Evolutionary conservation across 1,140 invertebrate species (phyloP).

Genomic region (Oedothorax gibbosus): DNA sequence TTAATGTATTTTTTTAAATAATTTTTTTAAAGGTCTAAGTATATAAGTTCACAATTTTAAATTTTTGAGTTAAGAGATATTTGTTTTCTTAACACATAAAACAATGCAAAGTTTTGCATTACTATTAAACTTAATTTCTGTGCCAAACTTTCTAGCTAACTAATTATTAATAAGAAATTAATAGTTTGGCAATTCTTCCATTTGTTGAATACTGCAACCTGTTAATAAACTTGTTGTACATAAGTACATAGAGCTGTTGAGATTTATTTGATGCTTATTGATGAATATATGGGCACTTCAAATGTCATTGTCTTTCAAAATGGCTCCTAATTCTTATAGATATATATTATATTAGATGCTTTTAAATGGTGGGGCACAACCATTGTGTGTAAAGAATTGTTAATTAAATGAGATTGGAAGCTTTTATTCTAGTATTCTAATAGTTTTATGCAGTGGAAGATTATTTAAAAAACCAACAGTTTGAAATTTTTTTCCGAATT

Average conservation of each 20-base stretch:
- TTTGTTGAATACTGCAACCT: neutral
- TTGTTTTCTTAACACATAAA: no score
- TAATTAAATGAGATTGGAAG: no score
- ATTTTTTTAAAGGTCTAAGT: no score
- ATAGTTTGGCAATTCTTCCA: no score
- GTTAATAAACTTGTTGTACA: neutral
- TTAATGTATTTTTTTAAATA: no score
- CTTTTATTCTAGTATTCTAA: no score
- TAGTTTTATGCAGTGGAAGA: neutral
- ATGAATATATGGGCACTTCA: neutral
- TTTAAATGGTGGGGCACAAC: constrained; percentile 29
- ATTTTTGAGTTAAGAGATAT: no score
- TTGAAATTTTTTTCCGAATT: neutral
- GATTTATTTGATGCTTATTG: neutral
- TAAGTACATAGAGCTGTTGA: constrained; percentile 3
- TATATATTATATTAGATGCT: constrained; percentile 24
- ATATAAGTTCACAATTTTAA: no score
- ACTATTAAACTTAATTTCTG: no score
- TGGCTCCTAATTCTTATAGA: neutral
- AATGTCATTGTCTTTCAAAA: constrained; percentile 25
- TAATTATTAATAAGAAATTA: no score
- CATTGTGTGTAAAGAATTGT: neutral
- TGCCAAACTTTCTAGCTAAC: no score
- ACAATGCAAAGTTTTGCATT: no score
- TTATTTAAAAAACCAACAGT: neutral